These are phyloP conservation scores for Neopelma chrysocephalum DNA, from an alignment of 2,797 vertebrate genomes.

Conservation along the genomic window DNA sequence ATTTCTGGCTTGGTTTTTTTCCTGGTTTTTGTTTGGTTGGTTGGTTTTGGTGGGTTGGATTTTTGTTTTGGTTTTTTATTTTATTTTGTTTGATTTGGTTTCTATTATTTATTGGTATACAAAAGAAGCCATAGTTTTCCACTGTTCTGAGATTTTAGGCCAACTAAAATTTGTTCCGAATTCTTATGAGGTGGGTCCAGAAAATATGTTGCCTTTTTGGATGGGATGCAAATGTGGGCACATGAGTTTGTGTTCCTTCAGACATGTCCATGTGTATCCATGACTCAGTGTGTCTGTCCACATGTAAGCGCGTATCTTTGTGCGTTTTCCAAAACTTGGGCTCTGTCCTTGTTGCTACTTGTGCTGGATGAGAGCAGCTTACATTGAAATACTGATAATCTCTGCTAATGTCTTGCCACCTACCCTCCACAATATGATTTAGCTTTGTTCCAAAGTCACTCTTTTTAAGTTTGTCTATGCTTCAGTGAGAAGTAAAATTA, in stretches of 20 bases:
- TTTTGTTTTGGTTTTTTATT: neutral
- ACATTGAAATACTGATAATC: neutral
- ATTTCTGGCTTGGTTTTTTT: neutral
- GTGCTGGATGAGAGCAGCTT: neutral
- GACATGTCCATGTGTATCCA: neutral
- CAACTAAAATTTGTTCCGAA: neutral
- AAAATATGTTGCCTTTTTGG: neutral
- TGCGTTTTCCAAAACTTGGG: neutral
- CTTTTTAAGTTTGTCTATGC: neutral
- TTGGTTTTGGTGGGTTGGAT: neutral
- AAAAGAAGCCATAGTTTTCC: neutral
- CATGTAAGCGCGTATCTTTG: neutral
- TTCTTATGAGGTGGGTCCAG: neutral
- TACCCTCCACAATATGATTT: neutral
- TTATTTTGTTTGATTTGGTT: neutral
- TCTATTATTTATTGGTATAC: neutral
- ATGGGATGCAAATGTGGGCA: no score
- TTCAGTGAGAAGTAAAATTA: neutral
- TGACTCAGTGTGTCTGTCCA: neutral
- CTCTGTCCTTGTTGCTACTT: neutral
- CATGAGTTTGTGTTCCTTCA: accelerated
- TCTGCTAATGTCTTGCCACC: neutral
- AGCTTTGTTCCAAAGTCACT: neutral
- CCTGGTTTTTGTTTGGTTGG: neutral
- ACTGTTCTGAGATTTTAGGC: neutral